Percentiles rank a stretch among this genome's conserved stretches.
These are phyloP conservation scores for Aquatica leii DNA, from an alignment of 2,888 invertebrate species.

Conservation along the genomic window DNA sequence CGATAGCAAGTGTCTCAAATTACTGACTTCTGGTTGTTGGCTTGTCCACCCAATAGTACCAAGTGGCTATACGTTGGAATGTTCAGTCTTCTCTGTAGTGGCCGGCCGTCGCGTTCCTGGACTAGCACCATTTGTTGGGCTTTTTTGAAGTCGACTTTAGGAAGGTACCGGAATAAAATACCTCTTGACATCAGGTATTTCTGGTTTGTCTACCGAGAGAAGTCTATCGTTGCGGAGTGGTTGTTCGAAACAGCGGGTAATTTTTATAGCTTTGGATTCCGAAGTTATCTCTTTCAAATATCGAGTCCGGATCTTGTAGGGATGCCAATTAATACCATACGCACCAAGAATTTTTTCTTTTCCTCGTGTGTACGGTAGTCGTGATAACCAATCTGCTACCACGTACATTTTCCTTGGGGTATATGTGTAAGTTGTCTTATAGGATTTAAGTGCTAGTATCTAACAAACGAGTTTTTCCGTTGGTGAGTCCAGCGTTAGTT, in stretches of 20 bases:
- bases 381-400: neutral
- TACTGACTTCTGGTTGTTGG: constrained; percentile 32
- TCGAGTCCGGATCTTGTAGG: neutral
- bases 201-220: neutral
- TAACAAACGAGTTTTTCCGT: no score
- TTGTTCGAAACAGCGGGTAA: neutral
- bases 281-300: neutral
- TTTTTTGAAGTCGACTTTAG: constrained; percentile 35
- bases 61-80: constrained; percentile 26
- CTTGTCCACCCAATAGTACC: constrained; percentile 47
- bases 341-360: neutral
- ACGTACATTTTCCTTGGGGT: no score
- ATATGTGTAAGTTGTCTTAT: no score
- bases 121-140: constrained; percentile 42
- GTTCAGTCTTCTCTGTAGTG: constrained; percentile 49
- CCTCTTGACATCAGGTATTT: neutral
- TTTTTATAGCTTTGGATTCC: neutral
- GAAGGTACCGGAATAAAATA: neutral
- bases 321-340: neutral
- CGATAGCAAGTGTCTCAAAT: neutral
- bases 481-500: no score
- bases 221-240: neutral
- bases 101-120: constrained; percentile 42
- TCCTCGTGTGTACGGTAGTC: neutral
- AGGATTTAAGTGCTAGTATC: no score